Percentiles rank a stretch among this genome's conserved stretches.
Evolutionary conservation across 2,113 vertebrate genomes (phyloP).

Genomic region (Spea multiplicata): DNA sequence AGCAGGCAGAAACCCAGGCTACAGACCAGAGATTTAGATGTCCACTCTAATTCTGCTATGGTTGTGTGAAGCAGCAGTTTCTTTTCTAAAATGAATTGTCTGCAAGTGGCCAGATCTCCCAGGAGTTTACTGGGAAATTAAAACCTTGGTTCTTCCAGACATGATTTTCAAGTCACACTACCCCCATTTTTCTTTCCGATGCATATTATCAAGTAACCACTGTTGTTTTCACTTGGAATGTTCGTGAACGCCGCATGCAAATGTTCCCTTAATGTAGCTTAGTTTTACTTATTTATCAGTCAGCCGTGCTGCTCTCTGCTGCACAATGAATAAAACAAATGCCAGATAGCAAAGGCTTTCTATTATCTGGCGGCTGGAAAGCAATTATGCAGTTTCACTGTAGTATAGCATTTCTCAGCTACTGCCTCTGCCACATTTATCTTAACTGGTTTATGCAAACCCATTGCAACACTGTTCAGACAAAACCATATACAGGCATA

Average conservation of each 20-base stretch:
- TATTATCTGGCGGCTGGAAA: slow-evolving; percentile 1
- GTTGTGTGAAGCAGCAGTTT: background rate
- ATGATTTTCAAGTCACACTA: slow-evolving; percentile 8
- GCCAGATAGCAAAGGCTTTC: background rate
- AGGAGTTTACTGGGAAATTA: slow-evolving; percentile 6
- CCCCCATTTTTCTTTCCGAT: background rate
- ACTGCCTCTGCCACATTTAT: too few relatives aligned
- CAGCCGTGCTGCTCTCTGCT: background rate
- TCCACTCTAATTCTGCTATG: background rate
- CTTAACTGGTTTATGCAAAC: too few relatives aligned
- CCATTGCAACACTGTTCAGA: background rate
- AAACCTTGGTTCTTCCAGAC: slow-evolving; percentile 13
- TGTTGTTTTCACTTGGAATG: slow-evolving; percentile 9
- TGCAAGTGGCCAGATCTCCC: slow-evolving; percentile 22
- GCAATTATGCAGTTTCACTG: background rate
- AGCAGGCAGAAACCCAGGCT: background rate
- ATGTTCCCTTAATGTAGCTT: slow-evolving; percentile 20
- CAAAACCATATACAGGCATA: background rate
- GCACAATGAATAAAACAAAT: slow-evolving; percentile 11
- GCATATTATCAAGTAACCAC: slow-evolving; percentile 26
- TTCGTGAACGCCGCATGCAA: slow-evolving; percentile 25
- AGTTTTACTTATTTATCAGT: slow-evolving; percentile 39
- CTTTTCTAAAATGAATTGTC: background rate
- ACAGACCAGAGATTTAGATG: background rate
- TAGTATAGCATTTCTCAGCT: background rate